Base-by-base conservation (phyloP, 2,888 invertebrate species). In the Empis stercorea region DNA sequence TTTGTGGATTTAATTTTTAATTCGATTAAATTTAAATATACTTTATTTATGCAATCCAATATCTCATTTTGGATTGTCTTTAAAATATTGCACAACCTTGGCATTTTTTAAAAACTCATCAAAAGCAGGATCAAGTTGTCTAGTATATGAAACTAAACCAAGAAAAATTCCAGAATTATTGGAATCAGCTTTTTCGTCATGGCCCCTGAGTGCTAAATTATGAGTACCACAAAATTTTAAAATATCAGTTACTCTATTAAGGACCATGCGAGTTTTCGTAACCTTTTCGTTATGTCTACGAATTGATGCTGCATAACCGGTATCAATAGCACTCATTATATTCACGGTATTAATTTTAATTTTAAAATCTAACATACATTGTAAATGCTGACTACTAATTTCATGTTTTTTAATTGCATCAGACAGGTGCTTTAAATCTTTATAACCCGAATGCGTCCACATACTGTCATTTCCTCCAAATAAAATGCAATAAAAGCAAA, bases 141-240 rank as follows among this genome's bases (percentile, higher is more conserved):
- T 14, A 36, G 14, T 14, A 36, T 36, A 36, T 15, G 14, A 14
- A 14, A 36, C 36, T 36, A 36, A 14, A 14, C 36, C 14, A 36
- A 36, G 36, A 36, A 36, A 36, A 14, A 36, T 36, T 15, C 15
- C 36, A 2, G 4, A 36, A 36, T 14, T 36, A 14, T 6, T 11
- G 10, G 36, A 36, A 36, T 6, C 14, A 15, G 23, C 27, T 11
- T 34, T 46, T 34, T 41, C n/a, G 10, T 42, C 15, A 14, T 46
- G 46, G 2, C 36, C 46, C 16, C 41, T 11, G 13, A 46, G 42
- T 16, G n/a, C n/a, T 7, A 46, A 37, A 10, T 46, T 42, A 23
- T 42, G 36, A 27, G 16, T 23, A 20, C 41, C 46, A 42, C 41
- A 46, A 42, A 46, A 42, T 30, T 46, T 42, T 13, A 46, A 36